phyloP scores from a whole-genome alignment of 1,140 invertebrate species.

The Drosophila ogumai region DNA sequence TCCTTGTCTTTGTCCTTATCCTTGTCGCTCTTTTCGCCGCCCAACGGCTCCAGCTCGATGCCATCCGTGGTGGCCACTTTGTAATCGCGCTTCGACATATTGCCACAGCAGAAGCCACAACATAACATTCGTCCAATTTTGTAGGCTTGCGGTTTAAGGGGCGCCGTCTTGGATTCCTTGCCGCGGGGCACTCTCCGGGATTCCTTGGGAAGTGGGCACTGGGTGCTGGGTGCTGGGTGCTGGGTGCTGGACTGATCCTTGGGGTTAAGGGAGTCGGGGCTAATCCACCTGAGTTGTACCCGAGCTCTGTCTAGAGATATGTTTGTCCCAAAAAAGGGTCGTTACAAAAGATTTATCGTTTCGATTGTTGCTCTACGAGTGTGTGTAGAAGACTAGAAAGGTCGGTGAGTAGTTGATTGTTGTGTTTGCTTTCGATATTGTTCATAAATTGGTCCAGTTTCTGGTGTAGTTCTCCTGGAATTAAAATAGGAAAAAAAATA shows the following conservation, averaged over 20 bases:
- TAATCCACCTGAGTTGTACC: conserved; percentile 1
- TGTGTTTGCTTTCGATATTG: conserved; percentile 44
- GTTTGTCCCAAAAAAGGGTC: conserved; percentile 43
- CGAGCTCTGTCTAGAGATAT: conserved; percentile 26
- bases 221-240: background rate
- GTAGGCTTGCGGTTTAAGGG: conserved; percentile 72
- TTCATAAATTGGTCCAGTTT: conserved; percentile 74
- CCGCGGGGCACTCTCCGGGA: conserved; percentile 17
- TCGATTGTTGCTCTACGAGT: conserved; percentile 15
- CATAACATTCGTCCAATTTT: conserved; percentile 85
- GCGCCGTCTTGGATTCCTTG: conserved; percentile 64
- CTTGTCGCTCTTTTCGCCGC: conserved; percentile 83
- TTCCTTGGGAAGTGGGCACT: conserved; percentile 3
- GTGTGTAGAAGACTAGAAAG: conserved; percentile 55
- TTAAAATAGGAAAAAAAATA: background rate
- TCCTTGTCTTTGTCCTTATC: conserved; percentile 83
- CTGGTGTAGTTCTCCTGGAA: conserved; percentile 26
- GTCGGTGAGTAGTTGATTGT: conserved; percentile 65
- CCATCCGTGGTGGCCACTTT: conserved; percentile 84
- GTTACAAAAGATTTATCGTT: conserved; percentile 38
- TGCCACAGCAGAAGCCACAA: conserved; percentile 84
- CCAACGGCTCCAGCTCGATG: conserved; percentile 84
- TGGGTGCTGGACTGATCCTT: background rate
- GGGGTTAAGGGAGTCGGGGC: conserved; percentile 3
- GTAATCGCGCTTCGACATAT: conserved; percentile 84